Conservation (phyloP, 2,797 vertebrate genomes). For the Notolepis coatsorum region DNA sequence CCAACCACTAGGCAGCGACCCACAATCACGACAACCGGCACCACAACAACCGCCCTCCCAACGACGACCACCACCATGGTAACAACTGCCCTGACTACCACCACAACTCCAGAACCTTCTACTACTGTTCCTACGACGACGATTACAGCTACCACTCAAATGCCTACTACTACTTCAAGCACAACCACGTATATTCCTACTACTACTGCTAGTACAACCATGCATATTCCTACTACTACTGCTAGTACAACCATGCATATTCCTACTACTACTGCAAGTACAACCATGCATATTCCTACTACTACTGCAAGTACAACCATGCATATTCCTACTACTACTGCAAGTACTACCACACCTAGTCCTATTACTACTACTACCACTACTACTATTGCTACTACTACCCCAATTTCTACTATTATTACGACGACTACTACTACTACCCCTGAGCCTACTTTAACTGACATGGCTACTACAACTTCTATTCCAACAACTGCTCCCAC, state of each 20-base stretch:
- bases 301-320: not conserved
- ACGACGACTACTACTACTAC: not conserved
- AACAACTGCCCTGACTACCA: not conserved
- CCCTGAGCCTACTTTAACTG: not conserved
- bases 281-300: not conserved
- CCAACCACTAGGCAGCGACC: not conserved
- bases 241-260: not conserved
- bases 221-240: not conserved
- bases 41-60: not conserved
- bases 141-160: not conserved
- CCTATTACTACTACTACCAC: not conserved
- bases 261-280: not conserved
- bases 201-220: not conserved
- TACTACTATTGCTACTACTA: not conserved
- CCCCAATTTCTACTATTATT: not conserved
- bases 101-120: slow-evolving; percentile 3
- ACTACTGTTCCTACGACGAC: not conserved
- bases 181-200: not conserved
- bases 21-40: not conserved
- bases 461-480: not conserved
- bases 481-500: not conserved
- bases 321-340: not conserved
- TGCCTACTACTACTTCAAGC: slow-evolving; percentile 1
- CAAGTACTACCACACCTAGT: not conserved
- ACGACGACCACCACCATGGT: not conserved